Base-by-base conservation (phyloP, 1,140 invertebrate genomes). In the Caenorhabditis tropicalis region DNA sequence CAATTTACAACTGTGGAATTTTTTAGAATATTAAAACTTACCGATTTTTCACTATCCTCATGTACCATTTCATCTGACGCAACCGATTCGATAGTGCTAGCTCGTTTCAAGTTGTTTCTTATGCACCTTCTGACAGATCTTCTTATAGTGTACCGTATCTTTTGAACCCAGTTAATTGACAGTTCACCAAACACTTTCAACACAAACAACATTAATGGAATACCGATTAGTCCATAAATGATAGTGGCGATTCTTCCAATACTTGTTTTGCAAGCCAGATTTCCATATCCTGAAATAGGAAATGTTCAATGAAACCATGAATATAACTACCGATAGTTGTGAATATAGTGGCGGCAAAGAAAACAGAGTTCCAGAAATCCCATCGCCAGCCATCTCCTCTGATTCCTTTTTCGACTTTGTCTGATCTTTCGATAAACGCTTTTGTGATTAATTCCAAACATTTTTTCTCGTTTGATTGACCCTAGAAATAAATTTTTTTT, bases 331-430 rank as follows among this genome's bases (percentile, higher is more conserved):
- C 84, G 39, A 85, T 85, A 16, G 84, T 85, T 16, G 84, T 85
- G 60, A 85, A 85, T 48, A 85, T 46, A 19, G 84, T 85, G 10
- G 80, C 84, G 7, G 84, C 51, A 43, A 79, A 85, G 43, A 85
- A 85, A 7, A 85, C 84, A 21, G 84, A 65, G 21, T 85, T 85
- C 84, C 84, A 85, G 39, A 83, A 85, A 60, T 85, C 84, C 84
- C 84, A 85, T 15, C 46, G 7, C 84, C 84, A 85, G 21, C 60
- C 70, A 36, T 82, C 81, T 6, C 39, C 36, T 9, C 70, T 48
- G 39, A 82, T 83, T 15, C 12, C 27, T 31, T 82, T 43, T n/a
- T 82, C 82, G 19, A 81, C 51, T 51, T 82, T 36, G 5, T 48
- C 27, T 2, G 60, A 29, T 48, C 36, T 15, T 39, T 82, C 43